Percentiles rank a stretch among this genome's conserved stretches.
These are phyloP conservation scores for Calyptomena viridis DNA, from an alignment of 2,113 vertebrate genomes.

Conservation along the genomic window DNA sequence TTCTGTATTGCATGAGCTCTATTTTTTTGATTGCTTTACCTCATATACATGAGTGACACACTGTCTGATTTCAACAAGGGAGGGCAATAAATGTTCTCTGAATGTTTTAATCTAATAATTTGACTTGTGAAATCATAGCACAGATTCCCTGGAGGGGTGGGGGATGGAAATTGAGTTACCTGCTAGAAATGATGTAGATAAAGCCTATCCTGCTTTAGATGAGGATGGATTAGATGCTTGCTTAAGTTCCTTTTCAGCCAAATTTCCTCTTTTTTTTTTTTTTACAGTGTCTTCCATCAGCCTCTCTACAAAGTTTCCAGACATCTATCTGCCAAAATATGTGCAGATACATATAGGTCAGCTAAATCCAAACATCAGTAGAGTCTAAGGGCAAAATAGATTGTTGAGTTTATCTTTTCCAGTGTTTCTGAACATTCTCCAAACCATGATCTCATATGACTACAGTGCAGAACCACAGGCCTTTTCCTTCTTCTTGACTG, in stretches of 20 bases:
- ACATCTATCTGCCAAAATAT: neutral
- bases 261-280: neutral
- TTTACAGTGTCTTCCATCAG: neutral
- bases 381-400: neutral
- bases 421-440: neutral
- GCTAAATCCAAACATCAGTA: neutral
- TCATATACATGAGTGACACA: neutral
- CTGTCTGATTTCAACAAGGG: neutral
- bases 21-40: neutral
- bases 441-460: neutral
- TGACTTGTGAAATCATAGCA: neutral
- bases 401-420: constrained; percentile 39
- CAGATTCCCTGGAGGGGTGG: neutral
- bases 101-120: neutral
- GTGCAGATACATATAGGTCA: neutral
- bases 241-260: neutral
- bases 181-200: neutral
- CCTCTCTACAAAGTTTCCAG: neutral
- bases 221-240: neutral
- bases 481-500: neutral
- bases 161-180: neutral
- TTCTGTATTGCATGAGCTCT: neutral
- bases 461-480: neutral
- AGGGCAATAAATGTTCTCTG: neutral
- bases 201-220: neutral